Percentiles rank a stretch among this genome's conserved stretches.
phyloP scores from a whole-genome alignment of 2,113 vertebrate species.

The Emydura subglobosa region DNA sequence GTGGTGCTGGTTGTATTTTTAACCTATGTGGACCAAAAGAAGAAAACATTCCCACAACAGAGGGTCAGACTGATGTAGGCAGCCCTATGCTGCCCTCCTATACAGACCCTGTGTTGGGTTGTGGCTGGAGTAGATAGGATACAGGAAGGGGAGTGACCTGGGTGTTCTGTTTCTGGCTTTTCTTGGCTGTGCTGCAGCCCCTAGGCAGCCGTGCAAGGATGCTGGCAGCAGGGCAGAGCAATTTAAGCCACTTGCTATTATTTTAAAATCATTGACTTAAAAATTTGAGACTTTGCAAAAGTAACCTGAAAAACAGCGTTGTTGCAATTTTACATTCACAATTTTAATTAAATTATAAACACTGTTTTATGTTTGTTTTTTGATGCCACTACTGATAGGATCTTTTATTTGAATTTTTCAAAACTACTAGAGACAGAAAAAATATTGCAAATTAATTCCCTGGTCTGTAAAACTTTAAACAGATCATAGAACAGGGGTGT shows the following conservation, averaged over 20 bases:
- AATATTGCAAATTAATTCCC: not conserved
- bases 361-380: not conserved
- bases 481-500: not conserved
- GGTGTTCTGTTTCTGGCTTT: not conserved
- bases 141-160: not conserved
- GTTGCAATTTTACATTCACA: not conserved
- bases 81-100: not conserved
- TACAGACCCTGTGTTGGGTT: not conserved
- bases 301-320: not conserved
- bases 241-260: not conserved
- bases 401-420: not conserved
- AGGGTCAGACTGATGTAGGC: not conserved
- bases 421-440: not conserved
- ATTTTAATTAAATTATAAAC: not conserved
- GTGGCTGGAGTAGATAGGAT: not conserved
- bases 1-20: not conserved
- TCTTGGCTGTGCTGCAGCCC: not conserved
- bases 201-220: fast-evolving
- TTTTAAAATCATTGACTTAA: not conserved
- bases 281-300: not conserved
- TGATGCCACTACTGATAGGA: not conserved
- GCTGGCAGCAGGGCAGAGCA: not conserved
- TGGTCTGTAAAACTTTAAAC: not conserved
- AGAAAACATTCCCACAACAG: not conserved
- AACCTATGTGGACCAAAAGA: not conserved